phyloP scores from a whole-genome alignment of 2,888 invertebrate species.

The Pollenia angustigena region DNA sequence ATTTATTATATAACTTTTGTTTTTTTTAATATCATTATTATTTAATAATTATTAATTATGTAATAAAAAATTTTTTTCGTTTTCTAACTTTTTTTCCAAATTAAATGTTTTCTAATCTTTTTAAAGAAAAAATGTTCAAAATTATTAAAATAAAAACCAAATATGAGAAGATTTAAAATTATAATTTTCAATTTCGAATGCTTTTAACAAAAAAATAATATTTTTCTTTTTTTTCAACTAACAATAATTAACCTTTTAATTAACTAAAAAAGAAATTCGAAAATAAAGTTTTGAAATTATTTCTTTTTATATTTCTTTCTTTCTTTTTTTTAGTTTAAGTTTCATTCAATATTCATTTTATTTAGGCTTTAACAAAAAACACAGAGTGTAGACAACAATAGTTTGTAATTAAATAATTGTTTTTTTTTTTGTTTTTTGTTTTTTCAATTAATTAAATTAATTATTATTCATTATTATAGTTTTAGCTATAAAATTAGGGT shows the following conservation, averaged over 20 bases:
- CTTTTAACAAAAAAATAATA: background rate
- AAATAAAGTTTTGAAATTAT: background rate
- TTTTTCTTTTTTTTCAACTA: conserved; percentile 4
- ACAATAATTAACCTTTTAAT: background rate
- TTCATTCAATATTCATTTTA: conserved; percentile 39
- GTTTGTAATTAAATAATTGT: conserved; percentile 32
- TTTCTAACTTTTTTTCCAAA: conserved; percentile 33
- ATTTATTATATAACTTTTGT: conserved; percentile 63
- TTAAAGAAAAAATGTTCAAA: too few species aligned
- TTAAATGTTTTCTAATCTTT: conserved; percentile 9
- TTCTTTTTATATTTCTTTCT: conserved; percentile 3
- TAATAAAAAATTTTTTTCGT: background rate
- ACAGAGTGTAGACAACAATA: conserved; percentile 68
- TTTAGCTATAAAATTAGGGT: conserved; percentile 38
- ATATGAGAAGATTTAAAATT: background rate
- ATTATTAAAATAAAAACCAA: too few species aligned
- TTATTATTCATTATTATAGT: conserved; percentile 17
- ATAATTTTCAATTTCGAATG: background rate
- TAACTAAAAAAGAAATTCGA: background rate
- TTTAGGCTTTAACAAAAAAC: conserved; percentile 67
- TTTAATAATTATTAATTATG: conserved; percentile 25
- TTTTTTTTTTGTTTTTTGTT: conserved; percentile 13
- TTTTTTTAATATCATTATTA: conserved; percentile 25
- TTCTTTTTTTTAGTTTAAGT: background rate
- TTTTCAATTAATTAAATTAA: background rate